Percentiles rank a stretch among this genome's conserved stretches.
phyloP scores from a whole-genome alignment of 2,113 vertebrate genomes.

The Myiozetetes cayanensis region DNA sequence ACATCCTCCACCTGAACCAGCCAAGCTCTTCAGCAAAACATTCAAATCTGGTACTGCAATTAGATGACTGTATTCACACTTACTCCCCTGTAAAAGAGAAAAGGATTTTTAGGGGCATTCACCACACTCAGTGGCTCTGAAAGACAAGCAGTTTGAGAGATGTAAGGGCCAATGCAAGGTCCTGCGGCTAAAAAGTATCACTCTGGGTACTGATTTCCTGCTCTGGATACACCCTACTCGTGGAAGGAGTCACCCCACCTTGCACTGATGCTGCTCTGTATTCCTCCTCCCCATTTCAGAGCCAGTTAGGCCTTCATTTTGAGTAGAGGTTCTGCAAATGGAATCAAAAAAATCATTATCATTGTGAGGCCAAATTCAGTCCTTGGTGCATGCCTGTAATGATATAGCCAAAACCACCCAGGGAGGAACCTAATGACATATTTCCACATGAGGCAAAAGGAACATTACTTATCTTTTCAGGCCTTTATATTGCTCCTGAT shows the following conservation, averaged over 20 bases:
- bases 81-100: not conserved
- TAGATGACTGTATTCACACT: not conserved
- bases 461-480: not conserved
- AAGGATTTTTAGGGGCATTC: not conserved
- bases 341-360: not conserved
- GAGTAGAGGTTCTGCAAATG: not conserved
- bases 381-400: not conserved
- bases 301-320: not conserved
- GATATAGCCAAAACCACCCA: not conserved
- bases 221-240: not conserved
- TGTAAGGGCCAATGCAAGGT: rapidly evolving
- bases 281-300: not conserved
- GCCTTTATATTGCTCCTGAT: not conserved
- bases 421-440: not conserved
- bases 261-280: not conserved
- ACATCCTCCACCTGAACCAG: not conserved
- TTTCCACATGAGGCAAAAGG: not conserved
- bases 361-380: not conserved
- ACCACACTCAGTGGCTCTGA: not conserved
- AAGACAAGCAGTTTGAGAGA: not conserved
- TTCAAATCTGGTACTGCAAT: not conserved
- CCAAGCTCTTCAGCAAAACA: not conserved
- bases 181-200: not conserved
- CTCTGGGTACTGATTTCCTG: not conserved
- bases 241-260: not conserved